A percentile compares a stretch with the other conserved stretches of the same genome.
These are phyloP conservation scores for Ceraclea dissimilis DNA, from an alignment of 2,888 invertebrate species.

Conservation along the genomic window DNA sequence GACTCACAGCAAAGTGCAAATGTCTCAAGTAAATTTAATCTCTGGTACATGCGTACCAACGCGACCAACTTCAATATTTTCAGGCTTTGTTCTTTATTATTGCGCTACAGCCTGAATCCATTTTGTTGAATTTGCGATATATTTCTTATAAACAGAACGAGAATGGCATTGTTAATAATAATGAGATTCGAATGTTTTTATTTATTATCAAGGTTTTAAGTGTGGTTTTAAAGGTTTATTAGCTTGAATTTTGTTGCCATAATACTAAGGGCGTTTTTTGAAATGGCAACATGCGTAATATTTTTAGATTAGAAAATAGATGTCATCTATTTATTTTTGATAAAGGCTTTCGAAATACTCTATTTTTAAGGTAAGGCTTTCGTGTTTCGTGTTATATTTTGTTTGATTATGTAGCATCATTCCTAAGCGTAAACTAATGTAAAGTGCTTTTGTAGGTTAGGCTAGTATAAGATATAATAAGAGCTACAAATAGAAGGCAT, in stretches of 20 bases:
- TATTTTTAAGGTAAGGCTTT: conserved; percentile 21
- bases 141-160: background rate
- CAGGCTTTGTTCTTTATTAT: background rate
- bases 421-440: conserved; percentile 22
- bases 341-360: conserved; percentile 30
- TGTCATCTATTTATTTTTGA: conserved; percentile 36
- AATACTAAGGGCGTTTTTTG: conserved; percentile 13
- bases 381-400: background rate
- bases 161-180: background rate
- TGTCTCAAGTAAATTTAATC: no score
- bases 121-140: background rate
- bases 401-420: conserved; percentile 4
- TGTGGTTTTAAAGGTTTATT: background rate
- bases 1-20: no score
- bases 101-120: background rate
- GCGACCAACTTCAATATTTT: background rate
- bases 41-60: no score
- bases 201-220: background rate
- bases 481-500: conserved; percentile 35
- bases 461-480: conserved; percentile 34
- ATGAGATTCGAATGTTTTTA: no score
- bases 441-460: conserved; percentile 48
- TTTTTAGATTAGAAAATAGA: conserved; percentile 51
- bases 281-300: conserved; percentile 35
- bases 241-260: background rate